A percentile compares a stretch with the other conserved stretches of the same genome.
These are phyloP conservation scores for Anagrus nilaparvatae DNA, from an alignment of 1,140 invertebrate genomes.

Conservation along the genomic window DNA sequence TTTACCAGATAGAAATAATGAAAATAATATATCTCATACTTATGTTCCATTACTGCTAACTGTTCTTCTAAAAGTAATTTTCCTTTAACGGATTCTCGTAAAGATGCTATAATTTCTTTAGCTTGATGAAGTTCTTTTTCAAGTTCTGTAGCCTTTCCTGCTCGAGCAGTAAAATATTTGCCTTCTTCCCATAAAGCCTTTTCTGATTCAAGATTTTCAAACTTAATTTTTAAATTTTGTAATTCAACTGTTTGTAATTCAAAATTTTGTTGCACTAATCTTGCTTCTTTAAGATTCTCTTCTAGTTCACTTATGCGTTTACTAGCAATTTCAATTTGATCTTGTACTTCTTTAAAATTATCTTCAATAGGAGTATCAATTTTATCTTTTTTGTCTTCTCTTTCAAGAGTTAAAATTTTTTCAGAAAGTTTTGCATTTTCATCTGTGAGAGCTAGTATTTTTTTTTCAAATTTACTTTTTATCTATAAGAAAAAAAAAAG, in stretches of 20 bases:
- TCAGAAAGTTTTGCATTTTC: conserved; percentile 27
- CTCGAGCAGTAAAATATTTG: conserved; percentile 25
- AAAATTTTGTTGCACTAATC: conserved; percentile 22
- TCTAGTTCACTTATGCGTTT: conserved; percentile 27
- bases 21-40: conserved; percentile 16
- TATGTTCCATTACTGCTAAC: conserved; percentile 31
- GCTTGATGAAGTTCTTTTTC: conserved; percentile 32
- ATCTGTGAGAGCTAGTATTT: conserved; percentile 22
- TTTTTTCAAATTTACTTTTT: conserved; percentile 31
- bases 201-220: conserved; percentile 32
- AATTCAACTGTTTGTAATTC: conserved; percentile 33
- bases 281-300: conserved; percentile 26
- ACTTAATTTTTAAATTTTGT: conserved; percentile 28
- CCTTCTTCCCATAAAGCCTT: conserved; percentile 30
- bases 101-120: conserved; percentile 23
- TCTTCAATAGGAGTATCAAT: neutral
- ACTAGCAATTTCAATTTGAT: conserved; percentile 18
- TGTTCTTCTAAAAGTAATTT: conserved; percentile 39
- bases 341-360: conserved; percentile 8
- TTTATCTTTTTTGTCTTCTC: conserved; percentile 9
- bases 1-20: neutral
- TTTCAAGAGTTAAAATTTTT: conserved; percentile 10
- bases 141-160: conserved; percentile 28
- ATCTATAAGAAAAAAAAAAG: conserved; percentile 17
- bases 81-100: conserved; percentile 34